phyloP scores from a whole-genome alignment of 30 jellyfish, hydroid and myxozoan species.

The Cassiopea xamachana region DNA sequence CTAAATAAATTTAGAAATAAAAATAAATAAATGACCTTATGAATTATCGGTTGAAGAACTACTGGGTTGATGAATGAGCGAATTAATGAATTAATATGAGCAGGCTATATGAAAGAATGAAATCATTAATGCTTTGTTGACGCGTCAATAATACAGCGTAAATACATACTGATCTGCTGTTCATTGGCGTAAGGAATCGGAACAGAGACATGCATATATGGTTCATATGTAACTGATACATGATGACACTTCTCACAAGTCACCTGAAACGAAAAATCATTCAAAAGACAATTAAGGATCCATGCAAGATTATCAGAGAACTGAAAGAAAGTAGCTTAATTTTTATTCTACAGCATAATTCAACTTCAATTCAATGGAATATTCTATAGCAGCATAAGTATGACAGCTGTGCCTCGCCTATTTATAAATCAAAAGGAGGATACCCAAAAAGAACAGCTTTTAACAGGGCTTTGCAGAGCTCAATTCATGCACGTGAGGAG shows the following conservation, averaged over 20 bases:
- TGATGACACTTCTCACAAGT: slow-evolving; percentile 90
- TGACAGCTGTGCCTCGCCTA: no score
- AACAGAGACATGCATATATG: slow-evolving; percentile 91
- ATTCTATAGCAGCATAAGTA: not conserved
- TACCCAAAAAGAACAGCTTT: no score
- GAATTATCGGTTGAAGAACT: not conserved
- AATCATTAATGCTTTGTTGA: not conserved
- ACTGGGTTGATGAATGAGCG: not conserved
- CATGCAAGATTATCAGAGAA: not conserved
- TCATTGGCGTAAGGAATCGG: slow-evolving; percentile 94
- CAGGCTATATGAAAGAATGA: not conserved
- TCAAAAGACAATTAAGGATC: not conserved
- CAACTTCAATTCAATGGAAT: not conserved
- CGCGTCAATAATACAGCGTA: not conserved
- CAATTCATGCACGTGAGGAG: no score
- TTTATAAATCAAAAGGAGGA: no score
- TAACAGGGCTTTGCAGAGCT: no score
- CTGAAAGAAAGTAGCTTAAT: no score
- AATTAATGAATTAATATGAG: not conserved
- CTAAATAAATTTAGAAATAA: not conserved
- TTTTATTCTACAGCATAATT: not conserved
- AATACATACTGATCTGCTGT: slow-evolving; percentile 76
- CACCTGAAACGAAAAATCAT: slow-evolving; percentile 59
- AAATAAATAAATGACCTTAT: not conserved
- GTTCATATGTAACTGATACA: slow-evolving; percentile 81